Base-by-base conservation (phyloP, 2,888 invertebrate species). In the Hypolimnas misippus region DNA sequence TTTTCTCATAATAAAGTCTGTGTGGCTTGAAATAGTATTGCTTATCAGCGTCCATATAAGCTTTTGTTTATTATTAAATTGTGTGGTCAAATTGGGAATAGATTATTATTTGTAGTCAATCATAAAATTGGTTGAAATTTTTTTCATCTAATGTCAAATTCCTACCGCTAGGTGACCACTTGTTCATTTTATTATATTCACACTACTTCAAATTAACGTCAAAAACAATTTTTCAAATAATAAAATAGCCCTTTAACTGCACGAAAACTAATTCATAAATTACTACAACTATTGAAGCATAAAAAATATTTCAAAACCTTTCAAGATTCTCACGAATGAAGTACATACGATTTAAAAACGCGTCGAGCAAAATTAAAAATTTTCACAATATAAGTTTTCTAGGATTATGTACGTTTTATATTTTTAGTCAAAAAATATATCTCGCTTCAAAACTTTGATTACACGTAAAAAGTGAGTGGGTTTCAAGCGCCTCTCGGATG, bases 291-390 rank as follows among this genome's bases (percentile, higher is more conserved):
- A 63, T 66, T 69, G 71, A 73, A 70, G 70, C 66, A 70, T 71
- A 72, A 73, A 78, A 77, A 73, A 66, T 72, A 65, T 81, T 81
- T 75, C 79, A 75, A 76, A 77, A 79, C 61, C 29, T 59, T 66
- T 67, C 51, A 60, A 38, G 68, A 69, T 79, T 80, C 78, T 73
- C 76, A 79, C 73, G 73, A 60, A 55, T 17, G 7, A n/a, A 10
- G 12, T 35, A 68, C 60, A 67, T 57, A 70, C 68, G 66, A 49
- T 16, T 3, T 5, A 4, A 5, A 55, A 62, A 57, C 58, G 14
- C 35, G 40, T n/a, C 57, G 60, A 69, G 57, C 65, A 46, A 51
- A 56, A 25, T n/a, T 12, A 29, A 42, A 40, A 10, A 33, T 33
- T 33, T 33, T 33, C 8, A 33, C 2, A 10, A 8, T 33, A 0